phyloP scores from a whole-genome alignment of 1,140 invertebrate species.

The Hermatobates lingyangjiaoensis region DNA sequence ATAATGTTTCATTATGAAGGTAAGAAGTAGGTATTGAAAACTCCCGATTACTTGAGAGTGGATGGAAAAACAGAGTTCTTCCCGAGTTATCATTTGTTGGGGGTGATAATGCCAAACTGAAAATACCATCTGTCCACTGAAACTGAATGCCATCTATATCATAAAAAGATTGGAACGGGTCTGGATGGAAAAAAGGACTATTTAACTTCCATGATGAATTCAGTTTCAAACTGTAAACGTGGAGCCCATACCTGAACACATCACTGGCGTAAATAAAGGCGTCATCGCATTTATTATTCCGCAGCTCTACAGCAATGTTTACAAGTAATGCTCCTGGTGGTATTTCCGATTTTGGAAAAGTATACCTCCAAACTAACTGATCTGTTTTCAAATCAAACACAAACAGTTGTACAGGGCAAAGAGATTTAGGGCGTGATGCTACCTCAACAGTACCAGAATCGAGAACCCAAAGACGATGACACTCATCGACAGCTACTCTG shows the following conservation, averaged over 20 bases:
- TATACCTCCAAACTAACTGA: constrained; percentile 35
- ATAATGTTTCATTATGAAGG: constrained; percentile 33
- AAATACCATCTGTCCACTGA: constrained; percentile 63
- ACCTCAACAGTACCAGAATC: constrained; percentile 57
- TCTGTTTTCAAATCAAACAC: constrained; percentile 50
- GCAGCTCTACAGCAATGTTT: constrained; percentile 50
- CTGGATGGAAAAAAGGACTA: constrained; percentile 54
- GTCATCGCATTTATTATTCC: constrained; percentile 37
- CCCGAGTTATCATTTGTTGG: constrained; percentile 27
- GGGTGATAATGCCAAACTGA: constrained; percentile 49
- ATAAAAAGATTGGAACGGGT: constrained; percentile 46
- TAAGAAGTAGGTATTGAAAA: constrained; percentile 46
- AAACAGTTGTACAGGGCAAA: constrained; percentile 52
- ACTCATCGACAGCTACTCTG: constrained; percentile 46
- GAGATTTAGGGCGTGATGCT: constrained; percentile 39
- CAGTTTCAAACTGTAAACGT: constrained; percentile 45
- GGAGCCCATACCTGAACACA: constrained; percentile 51
- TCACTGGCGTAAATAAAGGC: constrained; percentile 49
- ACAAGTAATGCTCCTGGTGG: constrained; percentile 51
- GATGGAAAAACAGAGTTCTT: constrained; percentile 49
- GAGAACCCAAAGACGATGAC: constrained; percentile 47
- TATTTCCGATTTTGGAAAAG: constrained; percentile 30
- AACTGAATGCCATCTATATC: constrained; percentile 50
- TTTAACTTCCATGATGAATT: constrained; percentile 48
- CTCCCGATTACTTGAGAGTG: constrained; percentile 56